Evolutionary conservation across 2,797 vertebrate species (phyloP).

Genomic region (Scleropages formosus): DNA sequence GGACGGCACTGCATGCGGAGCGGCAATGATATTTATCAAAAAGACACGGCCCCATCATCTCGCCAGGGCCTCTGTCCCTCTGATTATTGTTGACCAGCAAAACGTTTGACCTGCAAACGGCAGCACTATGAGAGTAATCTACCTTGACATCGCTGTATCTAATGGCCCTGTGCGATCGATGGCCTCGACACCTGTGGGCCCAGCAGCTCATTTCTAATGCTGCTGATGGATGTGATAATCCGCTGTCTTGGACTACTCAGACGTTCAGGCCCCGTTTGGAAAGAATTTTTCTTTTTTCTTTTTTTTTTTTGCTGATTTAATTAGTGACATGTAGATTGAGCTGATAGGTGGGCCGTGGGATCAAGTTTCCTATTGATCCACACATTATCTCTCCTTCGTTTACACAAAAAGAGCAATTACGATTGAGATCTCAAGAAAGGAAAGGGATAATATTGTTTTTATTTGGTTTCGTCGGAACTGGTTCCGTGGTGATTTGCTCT

Average conservation of each 20-base stretch:
- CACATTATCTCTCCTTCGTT: constrained; percentile 34
- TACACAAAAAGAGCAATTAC: constrained; percentile 26
- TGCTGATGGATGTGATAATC: constrained; percentile 35
- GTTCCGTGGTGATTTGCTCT: constrained; percentile 16
- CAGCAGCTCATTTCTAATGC: constrained; percentile 25
- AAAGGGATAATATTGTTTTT: neutral
- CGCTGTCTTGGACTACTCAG: constrained; percentile 17
- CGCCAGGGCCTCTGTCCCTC: constrained; percentile 51
- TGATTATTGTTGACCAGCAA: constrained; percentile 61
- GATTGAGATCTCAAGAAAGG: constrained; percentile 15
- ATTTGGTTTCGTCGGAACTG: constrained; percentile 1
- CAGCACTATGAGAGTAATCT: constrained; percentile 61
- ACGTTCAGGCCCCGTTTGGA: neutral
- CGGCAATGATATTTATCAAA: constrained; percentile 57
- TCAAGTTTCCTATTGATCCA: constrained; percentile 30
- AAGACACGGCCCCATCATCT: constrained; percentile 56
- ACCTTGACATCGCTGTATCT: constrained; percentile 62
- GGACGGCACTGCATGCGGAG: constrained; percentile 34
- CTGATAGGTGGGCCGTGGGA: constrained; percentile 29
- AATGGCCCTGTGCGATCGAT: constrained; percentile 64
- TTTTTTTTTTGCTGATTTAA: constrained; percentile 30
- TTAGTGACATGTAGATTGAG: constrained; percentile 35
- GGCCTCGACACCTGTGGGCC: constrained; percentile 39
- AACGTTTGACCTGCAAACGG: constrained; percentile 63
- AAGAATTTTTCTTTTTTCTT: constrained; percentile 10